Evolutionary conservation across 1,140 invertebrate genomes (phyloP).

Genomic region (Spodoptera litura): DNA sequence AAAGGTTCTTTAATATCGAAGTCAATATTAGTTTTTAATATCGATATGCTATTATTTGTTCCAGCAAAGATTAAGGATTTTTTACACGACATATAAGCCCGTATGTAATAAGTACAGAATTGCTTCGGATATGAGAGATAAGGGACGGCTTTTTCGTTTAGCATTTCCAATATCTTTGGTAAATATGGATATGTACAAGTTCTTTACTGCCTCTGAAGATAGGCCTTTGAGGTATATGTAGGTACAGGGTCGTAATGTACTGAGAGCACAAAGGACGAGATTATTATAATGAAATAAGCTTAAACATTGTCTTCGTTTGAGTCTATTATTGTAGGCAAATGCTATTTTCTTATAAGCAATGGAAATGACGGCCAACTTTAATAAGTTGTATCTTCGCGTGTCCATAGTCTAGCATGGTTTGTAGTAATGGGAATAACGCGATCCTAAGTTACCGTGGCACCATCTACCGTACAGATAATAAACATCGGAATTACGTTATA

Average conservation of each 20-base stretch:
- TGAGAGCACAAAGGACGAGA: background rate
- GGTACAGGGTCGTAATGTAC: background rate
- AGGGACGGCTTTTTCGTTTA: constrained; percentile 26
- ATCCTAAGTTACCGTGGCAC: no score
- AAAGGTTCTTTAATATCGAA: constrained; percentile 21
- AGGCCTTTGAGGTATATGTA: constrained; percentile 1
- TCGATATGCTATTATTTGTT: constrained; percentile 44
- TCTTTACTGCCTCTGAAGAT: constrained; percentile 18
- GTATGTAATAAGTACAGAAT: constrained; percentile 13
- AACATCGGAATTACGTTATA: no score
- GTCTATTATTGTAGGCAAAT: no score
- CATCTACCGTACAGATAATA: no score
- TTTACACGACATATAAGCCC: constrained; percentile 9
- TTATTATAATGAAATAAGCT: no score
- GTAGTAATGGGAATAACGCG: no score
- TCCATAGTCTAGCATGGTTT: no score
- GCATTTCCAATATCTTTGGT: constrained; percentile 33
- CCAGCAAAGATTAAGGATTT: constrained; percentile 39
- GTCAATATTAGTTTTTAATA: constrained; percentile 46
- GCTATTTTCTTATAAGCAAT: no score
- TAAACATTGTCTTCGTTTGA: no score
- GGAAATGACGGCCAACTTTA: no score
- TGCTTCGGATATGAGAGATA: constrained; percentile 5
- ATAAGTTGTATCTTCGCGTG: no score
- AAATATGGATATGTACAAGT: constrained; percentile 28